phyloP scores from a whole-genome alignment of 2,797 vertebrate genomes.

The Tamandua tetradactyla region DNA sequence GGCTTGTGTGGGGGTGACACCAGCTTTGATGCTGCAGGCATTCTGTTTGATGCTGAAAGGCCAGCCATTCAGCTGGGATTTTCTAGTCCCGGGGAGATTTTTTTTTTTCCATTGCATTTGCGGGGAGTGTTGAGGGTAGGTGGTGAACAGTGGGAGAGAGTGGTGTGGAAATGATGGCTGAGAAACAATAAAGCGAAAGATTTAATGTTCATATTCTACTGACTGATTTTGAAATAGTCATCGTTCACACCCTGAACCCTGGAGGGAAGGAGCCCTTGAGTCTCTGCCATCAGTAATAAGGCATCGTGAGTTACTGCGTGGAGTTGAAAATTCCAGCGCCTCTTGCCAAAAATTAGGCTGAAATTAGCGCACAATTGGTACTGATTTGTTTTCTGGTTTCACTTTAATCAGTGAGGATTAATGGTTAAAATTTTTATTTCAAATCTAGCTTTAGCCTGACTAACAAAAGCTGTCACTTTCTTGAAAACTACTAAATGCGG shows the following conservation, averaged over 20 bases:
- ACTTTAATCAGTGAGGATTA: conserved; percentile 82
- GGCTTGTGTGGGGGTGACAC: conserved; percentile 67
- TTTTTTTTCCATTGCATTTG: not conserved
- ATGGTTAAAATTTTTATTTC: conserved; percentile 78
- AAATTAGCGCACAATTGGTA: conserved; percentile 82
- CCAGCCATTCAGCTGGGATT: conserved; percentile 67
- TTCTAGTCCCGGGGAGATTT: conserved; percentile 31
- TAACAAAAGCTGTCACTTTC: conserved; percentile 80
- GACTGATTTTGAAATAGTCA: conserved; percentile 71
- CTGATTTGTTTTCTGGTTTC: conserved; percentile 81
- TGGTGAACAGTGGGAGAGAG: not conserved
- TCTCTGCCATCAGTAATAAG: conserved; percentile 66
- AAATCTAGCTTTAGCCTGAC: conserved; percentile 75
- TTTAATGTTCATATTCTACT: conserved; percentile 70
- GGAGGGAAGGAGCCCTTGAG: conserved; percentile 70
- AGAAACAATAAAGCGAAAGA: conserved; percentile 56
- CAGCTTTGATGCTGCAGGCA: conserved; percentile 61
- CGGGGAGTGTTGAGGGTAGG: not conserved
- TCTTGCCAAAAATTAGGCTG: conserved; percentile 77
- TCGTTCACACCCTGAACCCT: conserved; percentile 75
- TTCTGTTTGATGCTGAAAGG: conserved; percentile 42
- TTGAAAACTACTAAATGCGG: conserved; percentile 75
- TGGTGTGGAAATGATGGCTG: conserved; percentile 45
- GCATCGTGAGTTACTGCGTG: conserved; percentile 64
- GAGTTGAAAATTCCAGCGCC: conserved; percentile 38